Percentiles rank a stretch among this genome's conserved stretches.
Evolutionary conservation across 2,113 vertebrate genomes (phyloP).

Genomic region (human (Homo sapiens)): GRCh38 chr11:96748501-96749000

Average conservation of each 20-base stretch:
- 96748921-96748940: slow-evolving; percentile 79
- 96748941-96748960: slow-evolving; percentile 80
- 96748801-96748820: slow-evolving; percentile 79
- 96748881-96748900: slow-evolving; percentile 81
- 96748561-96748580: not conserved
- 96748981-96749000: slow-evolving; percentile 76
- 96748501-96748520: not conserved
- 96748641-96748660: not conserved
- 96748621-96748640: not conserved
- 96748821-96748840: slow-evolving; percentile 80
- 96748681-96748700: not conserved
- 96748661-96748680: not conserved
- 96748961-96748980: slow-evolving; percentile 78
- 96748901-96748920: slow-evolving; percentile 81
- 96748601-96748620: not conserved
- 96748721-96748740: not conserved
- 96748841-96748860: slow-evolving; percentile 80
- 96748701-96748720: not conserved
- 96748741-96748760: slow-evolving; percentile 70
- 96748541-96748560: not conserved
- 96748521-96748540: not conserved
- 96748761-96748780: slow-evolving; percentile 73
- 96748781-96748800: slow-evolving; percentile 77
- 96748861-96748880: slow-evolving; percentile 78
- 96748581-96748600: not conserved